phyloP scores from a whole-genome alignment of 2,113 vertebrate species.

The Takifugu bimaculatus region DNA sequence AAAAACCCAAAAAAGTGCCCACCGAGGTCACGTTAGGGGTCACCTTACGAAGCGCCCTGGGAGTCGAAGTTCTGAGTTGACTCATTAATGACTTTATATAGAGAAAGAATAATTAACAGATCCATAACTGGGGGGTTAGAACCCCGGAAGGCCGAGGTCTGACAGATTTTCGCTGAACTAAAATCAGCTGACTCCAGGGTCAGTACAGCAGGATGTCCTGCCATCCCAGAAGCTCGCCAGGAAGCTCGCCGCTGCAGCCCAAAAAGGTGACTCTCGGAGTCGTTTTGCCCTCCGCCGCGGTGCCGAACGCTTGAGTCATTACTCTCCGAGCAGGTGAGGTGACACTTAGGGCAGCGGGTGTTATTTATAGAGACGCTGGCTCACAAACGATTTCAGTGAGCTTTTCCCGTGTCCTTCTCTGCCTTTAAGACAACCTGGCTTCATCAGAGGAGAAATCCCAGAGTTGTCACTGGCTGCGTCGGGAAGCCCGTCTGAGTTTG shows the following conservation, averaged over 20 bases:
- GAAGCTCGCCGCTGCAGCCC: conserved; percentile 8
- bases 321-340: conserved; percentile 11
- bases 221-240: too few relatives aligned
- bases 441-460: conserved; percentile 20
- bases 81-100: too few relatives aligned
- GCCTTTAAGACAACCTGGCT: conserved; percentile 10
- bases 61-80: too few relatives aligned
- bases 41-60: too few relatives aligned
- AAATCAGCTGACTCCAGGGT: too few relatives aligned
- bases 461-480: conserved; percentile 19
- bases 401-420: background rate
- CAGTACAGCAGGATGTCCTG: too few relatives aligned
- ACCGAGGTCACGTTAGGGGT: too few relatives aligned
- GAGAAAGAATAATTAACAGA: too few relatives aligned
- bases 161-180: too few relatives aligned
- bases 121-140: too few relatives aligned
- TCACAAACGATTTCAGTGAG: conserved; percentile 28
- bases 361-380: conserved; percentile 36
- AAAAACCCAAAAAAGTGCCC: too few relatives aligned
- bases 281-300: background rate
- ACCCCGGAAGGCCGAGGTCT: too few relatives aligned
- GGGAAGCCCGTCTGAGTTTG: conserved; percentile 20
- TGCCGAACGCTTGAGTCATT: conserved; percentile 4
- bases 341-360: conserved; percentile 30
- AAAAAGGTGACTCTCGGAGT: conserved; percentile 1